Evolutionary conservation across 2,113 vertebrate species (phyloP).

Genomic region (Gymnarchus niloticus): DNA sequence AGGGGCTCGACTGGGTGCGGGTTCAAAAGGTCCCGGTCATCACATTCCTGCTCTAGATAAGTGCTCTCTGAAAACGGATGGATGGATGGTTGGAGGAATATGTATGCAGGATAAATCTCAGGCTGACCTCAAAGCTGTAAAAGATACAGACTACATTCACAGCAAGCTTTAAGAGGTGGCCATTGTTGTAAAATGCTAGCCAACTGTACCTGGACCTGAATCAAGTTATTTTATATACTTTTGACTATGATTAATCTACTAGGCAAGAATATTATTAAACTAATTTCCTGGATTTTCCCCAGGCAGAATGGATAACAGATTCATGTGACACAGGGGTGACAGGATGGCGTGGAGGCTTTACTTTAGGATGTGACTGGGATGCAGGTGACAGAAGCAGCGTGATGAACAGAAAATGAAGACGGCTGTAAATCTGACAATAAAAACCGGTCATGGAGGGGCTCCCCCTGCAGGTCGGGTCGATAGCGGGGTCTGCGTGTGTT

Average conservation of each 20-base stretch:
- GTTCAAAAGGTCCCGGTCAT: not conserved
- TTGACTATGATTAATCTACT: not conserved
- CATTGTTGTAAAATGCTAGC: not conserved
- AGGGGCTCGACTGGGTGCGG: too few relatives aligned
- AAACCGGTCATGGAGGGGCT: not conserved
- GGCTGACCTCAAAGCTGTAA: constrained; percentile 1
- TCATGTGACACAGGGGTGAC: not conserved
- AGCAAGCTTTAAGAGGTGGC: not conserved
- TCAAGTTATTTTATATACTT: not conserved
- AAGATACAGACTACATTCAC: not conserved
- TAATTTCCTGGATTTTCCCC: not conserved
- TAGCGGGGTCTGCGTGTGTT: not conserved
- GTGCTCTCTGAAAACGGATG: not conserved
- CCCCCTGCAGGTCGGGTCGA: not conserved
- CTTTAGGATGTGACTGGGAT: not conserved
- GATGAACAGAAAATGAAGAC: not conserved
- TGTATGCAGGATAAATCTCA: not conserved
- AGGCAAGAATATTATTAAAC: not conserved
- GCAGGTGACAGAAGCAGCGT: not conserved
- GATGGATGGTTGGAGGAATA: not conserved
- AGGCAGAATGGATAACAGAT: not conserved
- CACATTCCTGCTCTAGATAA: not conserved
- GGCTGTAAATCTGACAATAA: not conserved
- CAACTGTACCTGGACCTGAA: not conserved
- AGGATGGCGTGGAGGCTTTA: not conserved